A percentile compares a stretch with the other conserved stretches of the same genome.
phyloP scores from a whole-genome alignment of 2,113 vertebrate genomes.

The Copsychus sechellarum region DNA sequence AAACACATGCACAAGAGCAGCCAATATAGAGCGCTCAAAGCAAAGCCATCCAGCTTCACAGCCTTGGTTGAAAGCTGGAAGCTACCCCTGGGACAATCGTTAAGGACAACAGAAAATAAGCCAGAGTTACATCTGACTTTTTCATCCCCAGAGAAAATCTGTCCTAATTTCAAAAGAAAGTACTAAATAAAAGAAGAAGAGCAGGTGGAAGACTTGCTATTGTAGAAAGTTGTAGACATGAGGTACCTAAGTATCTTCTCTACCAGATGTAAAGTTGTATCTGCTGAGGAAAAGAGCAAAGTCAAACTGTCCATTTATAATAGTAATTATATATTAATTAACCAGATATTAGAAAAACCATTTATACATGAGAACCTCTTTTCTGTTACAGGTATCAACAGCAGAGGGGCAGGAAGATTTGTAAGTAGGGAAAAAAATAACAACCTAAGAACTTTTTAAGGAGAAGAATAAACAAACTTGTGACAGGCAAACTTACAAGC shows the following conservation, averaged over 20 bases:
- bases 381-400: neutral
- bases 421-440: accelerated
- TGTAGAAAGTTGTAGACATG: neutral
- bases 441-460: neutral
- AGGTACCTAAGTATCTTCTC: neutral
- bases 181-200: neutral
- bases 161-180: neutral
- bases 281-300: neutral
- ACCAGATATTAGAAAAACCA: neutral
- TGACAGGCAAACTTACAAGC: neutral
- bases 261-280: neutral
- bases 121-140: neutral
- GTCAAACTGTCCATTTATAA: neutral
- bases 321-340: neutral
- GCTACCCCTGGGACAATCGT: neutral
- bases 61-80: neutral
- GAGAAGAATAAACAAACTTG: neutral
- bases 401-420: neutral
- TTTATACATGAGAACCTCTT: neutral
- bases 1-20: neutral
- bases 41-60: neutral
- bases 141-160: neutral
- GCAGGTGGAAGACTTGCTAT: neutral
- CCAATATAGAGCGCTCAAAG: neutral
- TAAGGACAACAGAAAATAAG: neutral